Percentiles rank a stretch among this genome's conserved stretches.
Conservation (phyloP, 2,888 invertebrate genomes). For the Blastobasis lacticolella region DNA sequence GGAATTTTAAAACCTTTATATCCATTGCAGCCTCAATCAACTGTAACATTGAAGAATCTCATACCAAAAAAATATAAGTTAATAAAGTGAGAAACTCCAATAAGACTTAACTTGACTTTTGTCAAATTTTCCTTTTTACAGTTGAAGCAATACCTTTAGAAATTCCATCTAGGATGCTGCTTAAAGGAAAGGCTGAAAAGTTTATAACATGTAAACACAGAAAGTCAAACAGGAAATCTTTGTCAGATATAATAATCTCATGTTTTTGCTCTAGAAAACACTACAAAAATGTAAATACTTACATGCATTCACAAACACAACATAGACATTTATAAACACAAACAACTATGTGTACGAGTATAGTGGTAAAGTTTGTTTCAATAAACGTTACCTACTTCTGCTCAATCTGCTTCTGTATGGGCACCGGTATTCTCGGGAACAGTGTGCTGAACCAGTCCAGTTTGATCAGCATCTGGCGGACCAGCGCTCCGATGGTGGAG, state of each 20-base stretch:
- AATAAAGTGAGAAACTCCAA: no score
- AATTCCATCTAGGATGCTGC: conserved; percentile 2
- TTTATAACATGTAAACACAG: conserved; percentile 2
- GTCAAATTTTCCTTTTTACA: neutral
- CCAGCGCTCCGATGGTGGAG: conserved; percentile 94
- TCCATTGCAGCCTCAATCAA: no score
- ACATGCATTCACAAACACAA: no score
- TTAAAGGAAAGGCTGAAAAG: conserved; percentile 6
- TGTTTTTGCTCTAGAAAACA: no score
- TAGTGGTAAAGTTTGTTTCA: no score
- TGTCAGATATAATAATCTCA: no score
- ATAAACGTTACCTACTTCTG: conserved; percentile 68
- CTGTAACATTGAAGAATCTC: no score
- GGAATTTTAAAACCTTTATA: no score
- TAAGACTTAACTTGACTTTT: neutral
- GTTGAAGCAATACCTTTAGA: conserved; percentile 4
- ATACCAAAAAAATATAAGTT: no score
- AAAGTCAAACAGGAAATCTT: neutral
- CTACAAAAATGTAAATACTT: no score
- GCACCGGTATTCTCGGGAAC: conserved; percentile 98
- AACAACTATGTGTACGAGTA: no score
- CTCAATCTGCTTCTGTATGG: conserved; percentile 94
- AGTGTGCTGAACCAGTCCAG: conserved; percentile 99
- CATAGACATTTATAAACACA: no score
- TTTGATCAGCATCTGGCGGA: conserved; percentile 93